Base-by-base conservation (phyloP, 2,888 invertebrate genomes). In the Willowsia nigromaculata region DNA sequence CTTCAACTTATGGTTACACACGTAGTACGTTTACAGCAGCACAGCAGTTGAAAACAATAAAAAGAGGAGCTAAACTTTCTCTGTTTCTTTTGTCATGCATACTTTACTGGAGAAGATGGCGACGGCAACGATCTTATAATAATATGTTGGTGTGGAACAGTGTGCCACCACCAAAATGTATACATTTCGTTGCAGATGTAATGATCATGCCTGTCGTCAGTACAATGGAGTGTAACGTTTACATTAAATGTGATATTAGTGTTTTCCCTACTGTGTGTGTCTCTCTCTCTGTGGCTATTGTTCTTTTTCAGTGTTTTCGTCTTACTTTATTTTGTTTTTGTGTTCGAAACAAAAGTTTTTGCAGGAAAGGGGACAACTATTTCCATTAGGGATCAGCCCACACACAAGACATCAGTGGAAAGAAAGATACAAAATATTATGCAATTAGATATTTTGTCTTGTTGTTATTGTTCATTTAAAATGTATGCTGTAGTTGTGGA, bases 21-120 rank as follows among this genome's bases (percentile, higher is more conserved):
- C 37, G 74, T 62, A 74, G 76, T 59, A 65, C 22, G 40, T 62
- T 50, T 22, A 81, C 71, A 43, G 25, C 71, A 86, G 37, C 71
- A 25, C 80, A 65, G 83, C 83, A 83, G 83, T 80, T 82, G 71
- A 80, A 80, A 83, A 74, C 82, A 88, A 82, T 88, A 88, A 88
- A 87, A 83, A 40, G 53, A 81, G 25, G 27, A 27, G 43, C 62
- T 56, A 80, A 81, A 78, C 81, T 81, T 81, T 81, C 81, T 15
- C 43, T 81, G 74, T 59, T 80, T 80, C 80, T 47, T 27, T 81
- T 82, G 62, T 62, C 56, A 59, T 62, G 37, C 40, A 59, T 37
- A 53, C 18, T 56, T 56, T 53, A 25, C 78, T 40, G 53, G n/a
- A 65, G 65, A 33, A 30, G 50, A 80, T 11, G 80, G 33, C 11